Evolutionary conservation across 2,797 vertebrate genomes (phyloP), one percentile per base, ranked within the genome.

Genomic region (Bufotes viridis): DNA sequence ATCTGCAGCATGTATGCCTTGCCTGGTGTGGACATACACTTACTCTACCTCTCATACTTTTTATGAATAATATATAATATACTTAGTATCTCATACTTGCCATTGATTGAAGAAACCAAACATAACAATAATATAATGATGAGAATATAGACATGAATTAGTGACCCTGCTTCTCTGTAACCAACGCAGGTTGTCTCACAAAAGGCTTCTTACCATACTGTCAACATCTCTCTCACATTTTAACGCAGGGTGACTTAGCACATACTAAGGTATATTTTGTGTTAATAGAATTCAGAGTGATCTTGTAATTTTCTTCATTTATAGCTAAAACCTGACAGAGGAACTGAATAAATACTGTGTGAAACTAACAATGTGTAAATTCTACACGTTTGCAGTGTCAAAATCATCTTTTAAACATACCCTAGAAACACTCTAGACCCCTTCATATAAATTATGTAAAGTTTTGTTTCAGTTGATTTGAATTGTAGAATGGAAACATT

Each of bases 301-400:
- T 90, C 91, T 92, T 90, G 91, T 91, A 93, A 92, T 89, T 81
- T 92, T 92, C 93, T 92, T 92, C 89, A 90, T 80, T 92, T 93
- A 74, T 91, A 93, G 88, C 51, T 91, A 93, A 92, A 93, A 94
- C 87, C 87, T 93, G 90, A 82, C 92, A 93, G 91, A 90, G 88
- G 90, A 91, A 91, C n/a, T 81, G 90, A 93, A 89, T 29, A 93
- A 93, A 90, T 90, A 87, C 65, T 11, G 18, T 29, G 7, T 81
- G 90, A 91, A 91, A 70, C 67, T 90, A 90, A 80, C 87, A 91
- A 79, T 90, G 86, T 74, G 80, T 60, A 91, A 91, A 92, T 75
- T 84, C 55, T 34, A 34, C 53, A 84, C 42, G 9, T 89, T 29
- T 49, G 74, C 10, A 58, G 53, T 74, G 82, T 84, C 53, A 74